Evolutionary conservation across 2,888 invertebrate genomes (phyloP).

Genomic region (Ecdyonurus torrentis): DNA sequence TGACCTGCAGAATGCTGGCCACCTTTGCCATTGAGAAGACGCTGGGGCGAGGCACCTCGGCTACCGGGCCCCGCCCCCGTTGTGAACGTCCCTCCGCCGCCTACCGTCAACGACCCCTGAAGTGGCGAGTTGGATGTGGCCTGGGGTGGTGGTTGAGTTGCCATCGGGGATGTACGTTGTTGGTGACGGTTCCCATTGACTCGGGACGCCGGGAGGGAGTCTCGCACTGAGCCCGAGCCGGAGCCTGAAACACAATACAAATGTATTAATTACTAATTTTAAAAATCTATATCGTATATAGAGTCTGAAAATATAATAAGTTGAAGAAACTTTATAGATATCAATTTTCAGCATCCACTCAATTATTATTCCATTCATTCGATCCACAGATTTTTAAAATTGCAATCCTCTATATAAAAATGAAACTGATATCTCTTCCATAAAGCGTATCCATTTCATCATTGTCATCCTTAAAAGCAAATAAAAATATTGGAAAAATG

Average conservation of each 20-base stretch:
- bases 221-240: constrained; percentile 42
- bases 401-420: too few species aligned
- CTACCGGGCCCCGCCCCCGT: constrained; percentile 16
- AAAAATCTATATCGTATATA: too few species aligned
- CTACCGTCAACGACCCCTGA: neutral
- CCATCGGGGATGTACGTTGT: constrained; percentile 20
- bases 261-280: too few species aligned
- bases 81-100: constrained; percentile 1
- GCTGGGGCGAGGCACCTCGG: constrained; percentile 18
- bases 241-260: constrained; percentile 44
- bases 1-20: constrained; percentile 13
- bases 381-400: too few species aligned
- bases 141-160: constrained; percentile 19
- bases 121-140: neutral
- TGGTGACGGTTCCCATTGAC: constrained; percentile 15
- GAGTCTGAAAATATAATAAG: too few species aligned
- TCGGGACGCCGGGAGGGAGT: constrained; percentile 29
- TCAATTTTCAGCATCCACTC: too few species aligned
- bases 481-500: too few species aligned
- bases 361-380: too few species aligned
- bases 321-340: too few species aligned
- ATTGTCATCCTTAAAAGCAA: too few species aligned
- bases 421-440: too few species aligned
- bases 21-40: constrained; percentile 19
- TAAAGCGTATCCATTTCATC: too few species aligned